phyloP scores from a whole-genome alignment of 2,888 invertebrate species.

The Tenodera sinensis region DNA sequence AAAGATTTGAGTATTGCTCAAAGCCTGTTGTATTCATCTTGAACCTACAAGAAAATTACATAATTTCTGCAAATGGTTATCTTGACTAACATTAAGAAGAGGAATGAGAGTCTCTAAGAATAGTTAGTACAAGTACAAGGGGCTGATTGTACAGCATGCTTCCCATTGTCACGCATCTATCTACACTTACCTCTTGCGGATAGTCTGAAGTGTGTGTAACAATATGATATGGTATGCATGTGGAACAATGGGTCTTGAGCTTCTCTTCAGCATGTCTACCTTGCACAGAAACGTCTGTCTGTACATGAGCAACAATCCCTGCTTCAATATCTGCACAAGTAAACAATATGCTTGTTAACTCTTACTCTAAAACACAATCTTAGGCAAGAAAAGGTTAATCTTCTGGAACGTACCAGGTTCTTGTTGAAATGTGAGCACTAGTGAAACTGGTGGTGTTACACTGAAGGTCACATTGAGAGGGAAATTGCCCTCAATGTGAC shows the following conservation, averaged over 20 bases:
- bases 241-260: conserved; percentile 40
- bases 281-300: conserved; percentile 41
- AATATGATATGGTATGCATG: conserved; percentile 38
- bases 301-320: conserved; percentile 40
- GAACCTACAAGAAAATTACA: too few relatives aligned
- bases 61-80: too few relatives aligned
- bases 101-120: too few relatives aligned
- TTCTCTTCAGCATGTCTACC: conserved; percentile 37
- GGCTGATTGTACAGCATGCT: too few relatives aligned
- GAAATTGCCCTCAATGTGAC: conserved; percentile 38
- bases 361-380: too few relatives aligned
- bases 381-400: too few relatives aligned
- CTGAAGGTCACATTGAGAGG: conserved; percentile 37
- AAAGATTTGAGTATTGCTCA: too few relatives aligned
- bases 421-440: conserved; percentile 37
- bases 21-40: too few relatives aligned
- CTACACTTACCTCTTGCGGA: not conserved
- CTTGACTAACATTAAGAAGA: too few relatives aligned
- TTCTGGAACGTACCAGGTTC: conserved; percentile 33
- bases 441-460: conserved; percentile 38
- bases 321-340: conserved; percentile 13
- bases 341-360: not conserved
- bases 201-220: conserved; percentile 38
- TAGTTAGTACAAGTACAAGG: too few relatives aligned
- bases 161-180: too few relatives aligned